These are phyloP conservation scores for Timema cristinae DNA, from an alignment of 2,888 invertebrate genomes.

Conservation along the genomic window DNA sequence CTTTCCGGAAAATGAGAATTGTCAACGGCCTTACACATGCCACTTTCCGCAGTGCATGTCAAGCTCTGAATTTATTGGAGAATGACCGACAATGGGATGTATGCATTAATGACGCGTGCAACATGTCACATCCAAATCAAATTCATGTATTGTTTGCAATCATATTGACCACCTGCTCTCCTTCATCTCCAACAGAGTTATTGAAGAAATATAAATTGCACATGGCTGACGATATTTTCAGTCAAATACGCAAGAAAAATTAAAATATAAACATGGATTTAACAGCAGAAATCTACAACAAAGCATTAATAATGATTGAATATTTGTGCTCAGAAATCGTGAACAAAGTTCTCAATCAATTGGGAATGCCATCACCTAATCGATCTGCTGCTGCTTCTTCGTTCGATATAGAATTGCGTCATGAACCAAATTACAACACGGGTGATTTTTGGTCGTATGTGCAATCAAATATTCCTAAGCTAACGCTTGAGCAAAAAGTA, in stretches of 20 bases:
- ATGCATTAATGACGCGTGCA: no score
- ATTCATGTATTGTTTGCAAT: no score
- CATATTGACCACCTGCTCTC: no score
- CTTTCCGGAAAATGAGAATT: conserved; percentile 20
- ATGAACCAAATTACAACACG: no score
- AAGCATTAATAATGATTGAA: conserved; percentile 24
- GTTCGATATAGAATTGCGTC: no score
- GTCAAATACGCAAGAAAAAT: conserved; percentile 34
- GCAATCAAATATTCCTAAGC: conserved; percentile 34
- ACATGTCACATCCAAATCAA: no score
- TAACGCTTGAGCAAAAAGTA: conserved; percentile 31
- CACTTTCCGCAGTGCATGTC: conserved; percentile 24
- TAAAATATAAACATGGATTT: conserved; percentile 25
- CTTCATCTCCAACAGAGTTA: no score
- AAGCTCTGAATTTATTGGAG: conserved; percentile 20
- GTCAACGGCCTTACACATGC: conserved; percentile 16
- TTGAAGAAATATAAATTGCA: conserved; percentile 12
- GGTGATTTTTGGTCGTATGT: no score
- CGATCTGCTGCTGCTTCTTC: no score
- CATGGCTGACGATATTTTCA: conserved; percentile 28
- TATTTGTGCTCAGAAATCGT: conserved; percentile 21
- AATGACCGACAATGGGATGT: conserved; percentile 14
- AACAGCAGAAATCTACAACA: conserved; percentile 18
- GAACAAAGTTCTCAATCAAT: conserved; percentile 16
- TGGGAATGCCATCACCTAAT: no score